A percentile compares a stretch with the other conserved stretches of the same genome.
phyloP scores from a whole-genome alignment of 2,113 vertebrate species.

The Erythrolamprus reginae region DNA sequence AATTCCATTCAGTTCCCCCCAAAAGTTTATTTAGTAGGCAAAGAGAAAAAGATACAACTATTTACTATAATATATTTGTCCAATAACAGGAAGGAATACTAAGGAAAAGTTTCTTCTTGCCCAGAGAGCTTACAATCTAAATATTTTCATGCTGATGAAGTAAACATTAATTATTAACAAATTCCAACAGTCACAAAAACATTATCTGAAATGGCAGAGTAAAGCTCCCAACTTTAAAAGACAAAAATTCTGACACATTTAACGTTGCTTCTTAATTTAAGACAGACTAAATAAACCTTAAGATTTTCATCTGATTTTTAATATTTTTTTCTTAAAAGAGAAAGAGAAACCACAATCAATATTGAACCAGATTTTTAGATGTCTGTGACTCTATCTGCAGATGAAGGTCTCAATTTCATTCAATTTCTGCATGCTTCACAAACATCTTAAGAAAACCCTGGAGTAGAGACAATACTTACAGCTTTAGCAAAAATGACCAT shows the following conservation, averaged over 20 bases:
- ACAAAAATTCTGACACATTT: not conserved
- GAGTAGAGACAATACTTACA: slow-evolving; percentile 69
- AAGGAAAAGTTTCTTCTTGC: not conserved
- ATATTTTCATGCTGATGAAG: not conserved
- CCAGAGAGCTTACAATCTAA: slow-evolving; percentile 6
- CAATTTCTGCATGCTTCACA: slow-evolving; percentile 16
- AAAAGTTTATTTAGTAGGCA: not conserved
- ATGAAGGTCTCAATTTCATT: slow-evolving; percentile 31
- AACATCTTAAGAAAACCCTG: slow-evolving; percentile 41
- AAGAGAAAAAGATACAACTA: not conserved
- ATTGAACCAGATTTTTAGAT: slow-evolving; percentile 27
- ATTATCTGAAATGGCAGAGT: not conserved
- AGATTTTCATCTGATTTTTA: slow-evolving; percentile 32
- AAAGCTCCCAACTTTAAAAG: slow-evolving; percentile 12
- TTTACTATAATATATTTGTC: not conserved
- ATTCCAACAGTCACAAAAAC: not conserved
- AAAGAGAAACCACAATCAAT: slow-evolving; percentile 20
- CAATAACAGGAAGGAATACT: not conserved
- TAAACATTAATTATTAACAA: not conserved
- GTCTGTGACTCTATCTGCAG: not conserved
- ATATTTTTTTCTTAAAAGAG: slow-evolving; percentile 30
- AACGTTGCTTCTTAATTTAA: not conserved
- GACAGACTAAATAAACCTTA: not conserved
- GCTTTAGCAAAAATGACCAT: slow-evolving; percentile 96
- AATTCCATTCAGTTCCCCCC: not conserved